Evolutionary conservation across 2,113 vertebrate genomes (phyloP).

Genomic region (Ictalurus furcatus): DNA sequence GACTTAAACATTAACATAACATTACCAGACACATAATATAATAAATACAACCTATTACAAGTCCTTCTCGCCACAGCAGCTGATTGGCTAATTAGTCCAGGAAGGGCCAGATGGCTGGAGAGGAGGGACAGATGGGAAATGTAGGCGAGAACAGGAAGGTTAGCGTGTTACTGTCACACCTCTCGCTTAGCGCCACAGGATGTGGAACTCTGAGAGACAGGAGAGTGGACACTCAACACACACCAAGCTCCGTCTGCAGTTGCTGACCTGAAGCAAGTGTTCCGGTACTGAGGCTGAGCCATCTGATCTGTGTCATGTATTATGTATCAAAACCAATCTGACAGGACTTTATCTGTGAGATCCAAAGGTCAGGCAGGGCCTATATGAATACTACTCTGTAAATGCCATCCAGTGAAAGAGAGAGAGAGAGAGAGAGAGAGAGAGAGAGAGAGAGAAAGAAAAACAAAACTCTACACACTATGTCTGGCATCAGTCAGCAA

Average conservation of each 20-base stretch:
- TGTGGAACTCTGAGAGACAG: conserved; percentile 40
- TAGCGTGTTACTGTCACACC: conserved; percentile 59
- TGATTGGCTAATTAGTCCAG: conserved; percentile 58
- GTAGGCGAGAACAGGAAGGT: conserved; percentile 63
- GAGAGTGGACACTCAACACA: conserved; percentile 41
- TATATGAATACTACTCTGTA: conserved; percentile 34
- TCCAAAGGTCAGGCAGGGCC: conserved; percentile 35
- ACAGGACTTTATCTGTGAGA: conserved; percentile 31
- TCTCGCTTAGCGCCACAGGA: conserved; percentile 58
- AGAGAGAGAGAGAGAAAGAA: not conserved
- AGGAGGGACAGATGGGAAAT: conserved; percentile 66
- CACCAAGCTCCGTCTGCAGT: conserved; percentile 30
- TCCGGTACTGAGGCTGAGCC: not conserved
- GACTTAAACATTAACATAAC: not conserved
- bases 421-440: not conserved
- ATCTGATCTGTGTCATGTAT: conserved; percentile 46
- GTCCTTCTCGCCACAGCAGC: conserved; percentile 28
- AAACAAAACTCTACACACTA: not conserved
- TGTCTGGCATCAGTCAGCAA: not conserved
- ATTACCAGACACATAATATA: conserved; percentile 1
- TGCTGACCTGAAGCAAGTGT: conserved; percentile 26
- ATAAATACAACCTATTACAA: conserved; percentile 35
- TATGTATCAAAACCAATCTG: conserved; percentile 45
- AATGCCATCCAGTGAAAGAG: conserved; percentile 29
- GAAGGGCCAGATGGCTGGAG: conserved; percentile 66